A percentile compares a stretch with the other conserved stretches of the same genome.
Conservation (phyloP, 2,888 invertebrate genomes). For the Cephus pygmeus region DNA sequence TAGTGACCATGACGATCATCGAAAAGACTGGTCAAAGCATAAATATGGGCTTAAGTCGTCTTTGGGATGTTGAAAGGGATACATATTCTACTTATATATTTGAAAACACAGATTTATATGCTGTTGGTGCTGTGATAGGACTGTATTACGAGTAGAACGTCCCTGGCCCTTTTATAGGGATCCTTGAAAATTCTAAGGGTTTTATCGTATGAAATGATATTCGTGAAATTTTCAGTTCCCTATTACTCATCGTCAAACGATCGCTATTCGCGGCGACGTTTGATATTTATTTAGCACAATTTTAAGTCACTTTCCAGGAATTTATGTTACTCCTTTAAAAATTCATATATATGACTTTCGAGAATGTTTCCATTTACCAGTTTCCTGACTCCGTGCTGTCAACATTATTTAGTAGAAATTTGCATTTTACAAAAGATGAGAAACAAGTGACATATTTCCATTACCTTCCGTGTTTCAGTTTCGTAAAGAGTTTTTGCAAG, state of each 20-base stretch:
- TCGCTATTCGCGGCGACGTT: not conserved
- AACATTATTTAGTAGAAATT: not conserved
- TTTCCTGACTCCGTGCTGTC: not conserved
- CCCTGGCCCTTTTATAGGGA: not conserved
- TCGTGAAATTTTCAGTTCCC: not conserved
- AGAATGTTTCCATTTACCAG: not conserved
- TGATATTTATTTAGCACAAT: not conserved
- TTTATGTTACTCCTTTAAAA: not conserved
- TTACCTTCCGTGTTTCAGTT: not conserved
- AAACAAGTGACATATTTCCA: not conserved
- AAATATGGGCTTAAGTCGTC: conserved; percentile 31
- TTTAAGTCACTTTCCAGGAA: not conserved
- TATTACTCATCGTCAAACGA: not conserved
- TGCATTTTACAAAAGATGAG: not conserved
- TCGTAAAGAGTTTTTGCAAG: not conserved
- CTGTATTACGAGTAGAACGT: conserved; percentile 47
- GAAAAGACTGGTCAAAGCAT: conserved; percentile 44
- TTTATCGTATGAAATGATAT: not conserved
- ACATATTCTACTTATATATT: conserved; percentile 39
- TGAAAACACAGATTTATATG: conserved; percentile 41
- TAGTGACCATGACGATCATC: conserved; percentile 45
- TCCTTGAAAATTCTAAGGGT: not conserved
- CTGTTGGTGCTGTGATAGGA: conserved; percentile 40
- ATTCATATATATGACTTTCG: not conserved
- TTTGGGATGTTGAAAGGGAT: conserved; percentile 49